phyloP scores from a whole-genome alignment of 2,888 invertebrate genomes.

The Colostygia pectinataria region DNA sequence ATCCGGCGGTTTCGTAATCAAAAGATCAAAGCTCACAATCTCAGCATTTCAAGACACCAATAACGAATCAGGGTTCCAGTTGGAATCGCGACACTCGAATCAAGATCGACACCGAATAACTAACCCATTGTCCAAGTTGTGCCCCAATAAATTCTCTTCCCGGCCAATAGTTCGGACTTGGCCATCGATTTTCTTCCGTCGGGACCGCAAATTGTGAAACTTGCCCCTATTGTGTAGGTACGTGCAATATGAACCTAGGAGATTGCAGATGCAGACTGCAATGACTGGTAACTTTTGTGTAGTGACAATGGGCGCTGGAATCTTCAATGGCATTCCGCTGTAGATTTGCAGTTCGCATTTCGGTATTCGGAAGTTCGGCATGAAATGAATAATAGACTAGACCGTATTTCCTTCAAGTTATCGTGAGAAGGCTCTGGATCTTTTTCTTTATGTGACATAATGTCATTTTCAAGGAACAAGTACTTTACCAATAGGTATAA shows the following conservation, averaged over 20 bases:
- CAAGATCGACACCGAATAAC: slow-evolving; percentile 60
- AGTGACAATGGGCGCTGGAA: slow-evolving; percentile 38
- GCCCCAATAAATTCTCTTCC: slow-evolving; percentile 61
- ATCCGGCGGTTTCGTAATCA: slow-evolving; percentile 19
- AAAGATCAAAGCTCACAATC: slow-evolving; percentile 24
- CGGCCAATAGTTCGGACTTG: slow-evolving; percentile 58
- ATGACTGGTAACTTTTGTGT: slow-evolving; percentile 59
- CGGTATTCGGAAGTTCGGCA: slow-evolving; percentile 18
- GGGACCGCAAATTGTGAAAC: slow-evolving; percentile 67
- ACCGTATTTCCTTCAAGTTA: neutral
- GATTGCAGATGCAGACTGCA: slow-evolving; percentile 67
- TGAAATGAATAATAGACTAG: slow-evolving; percentile 15
- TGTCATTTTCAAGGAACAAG: too few relatives aligned
- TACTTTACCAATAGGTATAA: too few relatives aligned
- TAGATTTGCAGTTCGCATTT: slow-evolving; percentile 25
- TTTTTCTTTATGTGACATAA: neutral
- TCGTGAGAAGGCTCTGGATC: neutral
- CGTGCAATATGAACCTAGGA: slow-evolving; percentile 62
- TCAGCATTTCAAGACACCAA: slow-evolving; percentile 29
- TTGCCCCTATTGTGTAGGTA: slow-evolving; percentile 60
- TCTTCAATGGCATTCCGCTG: slow-evolving; percentile 34
- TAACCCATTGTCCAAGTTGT: slow-evolving; percentile 63
- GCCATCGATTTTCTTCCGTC: slow-evolving; percentile 61
- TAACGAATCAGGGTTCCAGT: slow-evolving; percentile 40
- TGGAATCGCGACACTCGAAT: slow-evolving; percentile 47